Conservation (phyloP, 2,797 vertebrate genomes). For the Eulemur coronatus region DNA sequence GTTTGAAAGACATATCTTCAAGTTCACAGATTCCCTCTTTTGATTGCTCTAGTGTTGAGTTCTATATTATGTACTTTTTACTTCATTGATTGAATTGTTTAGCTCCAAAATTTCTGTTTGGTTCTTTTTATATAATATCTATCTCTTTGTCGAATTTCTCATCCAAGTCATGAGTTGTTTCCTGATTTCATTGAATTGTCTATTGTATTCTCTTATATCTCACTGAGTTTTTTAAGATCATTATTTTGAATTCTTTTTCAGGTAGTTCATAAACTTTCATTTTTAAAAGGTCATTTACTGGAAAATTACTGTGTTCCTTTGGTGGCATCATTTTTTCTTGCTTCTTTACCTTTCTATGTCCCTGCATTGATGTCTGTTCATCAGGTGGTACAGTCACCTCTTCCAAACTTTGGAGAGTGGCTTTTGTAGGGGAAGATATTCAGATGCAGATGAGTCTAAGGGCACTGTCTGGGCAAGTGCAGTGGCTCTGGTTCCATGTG, state of each 20-base stretch:
- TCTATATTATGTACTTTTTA: not conserved
- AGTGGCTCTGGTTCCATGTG: not conserved
- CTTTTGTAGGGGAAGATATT: not conserved
- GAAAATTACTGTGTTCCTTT: not conserved
- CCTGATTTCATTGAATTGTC: not conserved
- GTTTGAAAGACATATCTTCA: not conserved
- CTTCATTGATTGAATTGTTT: not conserved
- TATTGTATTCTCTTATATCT: not conserved
- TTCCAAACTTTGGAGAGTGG: not conserved
- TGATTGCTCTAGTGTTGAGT: not conserved
- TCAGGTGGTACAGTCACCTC: not conserved
- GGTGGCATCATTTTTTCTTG: not conserved
- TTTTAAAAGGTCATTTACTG: not conserved
- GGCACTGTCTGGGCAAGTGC: not conserved
- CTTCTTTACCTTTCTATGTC: not conserved
- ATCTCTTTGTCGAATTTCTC: not conserved
- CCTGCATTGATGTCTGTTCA: not conserved
- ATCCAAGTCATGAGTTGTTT: not conserved
- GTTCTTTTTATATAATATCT: not conserved
- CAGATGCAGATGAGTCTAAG: not conserved
- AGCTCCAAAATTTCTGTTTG: not conserved
- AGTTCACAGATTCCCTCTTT: not conserved
- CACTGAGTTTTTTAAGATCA: not conserved
- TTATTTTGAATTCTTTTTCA: not conserved
- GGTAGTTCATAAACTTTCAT: not conserved